These are phyloP conservation scores for Lepidurus couesii DNA, from an alignment of 1,140 invertebrate species.

Conservation along the genomic window DNA sequence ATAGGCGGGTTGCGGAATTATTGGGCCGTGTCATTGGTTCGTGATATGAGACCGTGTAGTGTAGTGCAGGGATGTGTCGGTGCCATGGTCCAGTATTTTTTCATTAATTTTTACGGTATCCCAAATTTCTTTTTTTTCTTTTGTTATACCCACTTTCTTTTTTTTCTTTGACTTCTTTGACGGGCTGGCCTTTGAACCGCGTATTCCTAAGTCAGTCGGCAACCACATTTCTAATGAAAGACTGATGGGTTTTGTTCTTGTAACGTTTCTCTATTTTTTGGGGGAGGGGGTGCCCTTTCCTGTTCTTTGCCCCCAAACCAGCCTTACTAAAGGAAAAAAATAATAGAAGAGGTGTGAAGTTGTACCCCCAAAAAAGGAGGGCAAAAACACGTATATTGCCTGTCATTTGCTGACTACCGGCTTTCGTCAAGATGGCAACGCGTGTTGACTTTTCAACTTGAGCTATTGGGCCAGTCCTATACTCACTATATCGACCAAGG, in stretches of 20 bases:
- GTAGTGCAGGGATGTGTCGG: background rate
- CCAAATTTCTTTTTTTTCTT: background rate
- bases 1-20: background rate
- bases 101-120: background rate
- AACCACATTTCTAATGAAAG: conserved; percentile 15
- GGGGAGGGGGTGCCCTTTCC: background rate
- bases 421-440: background rate
- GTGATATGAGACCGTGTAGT: background rate
- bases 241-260: background rate
- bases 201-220: conserved; percentile 6
- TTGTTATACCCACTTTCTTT: background rate
- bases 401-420: background rate
- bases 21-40: conserved; percentile 1
- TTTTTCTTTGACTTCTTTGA: background rate
- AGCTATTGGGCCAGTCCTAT: background rate
- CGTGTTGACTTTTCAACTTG: background rate
- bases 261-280: background rate
- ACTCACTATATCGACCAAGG: too few relatives aligned
- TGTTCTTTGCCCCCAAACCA: background rate
- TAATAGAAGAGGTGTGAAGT: background rate
- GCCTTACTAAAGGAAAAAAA: background rate
- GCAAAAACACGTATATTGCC: background rate
- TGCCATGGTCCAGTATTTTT: background rate
- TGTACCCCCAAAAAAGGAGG: background rate
- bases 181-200: background rate